Evolutionary conservation across 2,113 vertebrate species (phyloP).

Genomic region (Lepisosteus osseus): DNA sequence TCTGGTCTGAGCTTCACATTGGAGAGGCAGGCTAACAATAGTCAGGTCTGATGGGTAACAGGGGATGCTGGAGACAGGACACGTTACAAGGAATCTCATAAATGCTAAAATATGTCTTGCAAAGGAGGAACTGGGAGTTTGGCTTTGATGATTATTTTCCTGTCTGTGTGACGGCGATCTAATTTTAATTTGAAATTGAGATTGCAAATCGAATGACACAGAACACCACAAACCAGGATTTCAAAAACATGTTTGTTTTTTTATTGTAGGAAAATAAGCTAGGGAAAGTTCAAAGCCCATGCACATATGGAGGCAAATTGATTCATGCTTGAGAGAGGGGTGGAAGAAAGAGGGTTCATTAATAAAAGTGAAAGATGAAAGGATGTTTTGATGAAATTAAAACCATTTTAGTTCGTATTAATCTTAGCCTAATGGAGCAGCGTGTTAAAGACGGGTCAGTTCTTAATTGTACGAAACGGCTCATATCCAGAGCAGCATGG

Average conservation of each 20-base stretch:
- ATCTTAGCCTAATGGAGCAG: constrained; percentile 30
- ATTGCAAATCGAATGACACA: constrained; percentile 24
- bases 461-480: not conserved
- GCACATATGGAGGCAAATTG: constrained; percentile 42
- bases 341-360: constrained; percentile 29
- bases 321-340: constrained; percentile 36
- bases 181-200: constrained; percentile 17
- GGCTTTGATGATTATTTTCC: constrained; percentile 23
- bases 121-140: not conserved
- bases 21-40: not conserved
- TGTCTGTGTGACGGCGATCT: constrained; percentile 13
- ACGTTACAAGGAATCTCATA: constrained; percentile 10
- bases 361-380: constrained; percentile 33
- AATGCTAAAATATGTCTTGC: constrained; percentile 1
- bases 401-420: constrained; percentile 38
- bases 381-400: constrained; percentile 36
- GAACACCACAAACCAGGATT: constrained; percentile 17
- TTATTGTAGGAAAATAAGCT: constrained; percentile 27
- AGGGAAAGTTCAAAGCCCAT: constrained; percentile 38
- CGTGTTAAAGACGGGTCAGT: constrained; percentile 19
- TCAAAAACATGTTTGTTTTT: constrained; percentile 33
- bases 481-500: too few relatives aligned
- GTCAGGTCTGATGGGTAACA: not conserved
- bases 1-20: too few relatives aligned
- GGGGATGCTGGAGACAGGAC: not conserved